These are phyloP conservation scores for Chromoteleia sp. DNA, from an alignment of 2,888 invertebrate genomes.

Conservation along the genomic window DNA sequence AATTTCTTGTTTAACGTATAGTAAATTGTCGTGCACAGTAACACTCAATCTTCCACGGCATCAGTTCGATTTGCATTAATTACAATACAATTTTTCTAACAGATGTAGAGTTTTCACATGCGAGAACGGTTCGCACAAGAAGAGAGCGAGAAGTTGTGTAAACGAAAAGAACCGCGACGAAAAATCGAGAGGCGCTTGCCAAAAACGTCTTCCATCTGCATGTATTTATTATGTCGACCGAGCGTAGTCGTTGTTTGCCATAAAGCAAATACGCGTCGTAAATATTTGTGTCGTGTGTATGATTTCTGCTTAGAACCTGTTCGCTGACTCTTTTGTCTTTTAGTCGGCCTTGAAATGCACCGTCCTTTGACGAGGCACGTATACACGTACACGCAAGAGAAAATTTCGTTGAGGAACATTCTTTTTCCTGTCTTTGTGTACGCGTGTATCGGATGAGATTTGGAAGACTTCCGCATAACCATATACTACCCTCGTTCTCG, in stretches of 20 bases:
- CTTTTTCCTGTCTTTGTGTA: slow-evolving; percentile 15
- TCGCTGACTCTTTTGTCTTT: slow-evolving; percentile 53
- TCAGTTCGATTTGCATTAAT: no score
- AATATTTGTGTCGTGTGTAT: slow-evolving; percentile 63
- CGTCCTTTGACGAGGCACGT: slow-evolving; percentile 55
- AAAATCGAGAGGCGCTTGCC: slow-evolving; percentile 31
- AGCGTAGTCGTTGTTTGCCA: slow-evolving; percentile 17
- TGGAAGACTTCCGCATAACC: slow-evolving; percentile 58
- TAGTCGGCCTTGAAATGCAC: slow-evolving; percentile 65
- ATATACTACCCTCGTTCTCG: slow-evolving; percentile 26
- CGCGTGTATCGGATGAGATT: slow-evolving; percentile 26
- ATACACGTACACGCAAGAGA: slow-evolving; percentile 30
- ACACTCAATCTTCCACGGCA: no score
- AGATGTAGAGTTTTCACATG: no score
- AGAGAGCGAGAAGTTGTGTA: slow-evolving; percentile 10
- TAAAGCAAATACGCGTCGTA: slow-evolving; percentile 54
- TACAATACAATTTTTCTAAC: no score
- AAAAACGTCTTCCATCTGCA: slow-evolving; percentile 41
- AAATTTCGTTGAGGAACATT: slow-evolving; percentile 27
- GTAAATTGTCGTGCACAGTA: no score
- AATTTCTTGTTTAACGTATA: no score
- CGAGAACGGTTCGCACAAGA: no score
- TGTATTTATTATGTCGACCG: slow-evolving; percentile 40
- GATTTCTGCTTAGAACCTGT: slow-evolving; percentile 57
- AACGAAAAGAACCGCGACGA: slow-evolving; percentile 13